These are phyloP conservation scores for Centropristis striata DNA, from an alignment of 2,113 vertebrate species.

Conservation along the genomic window DNA sequence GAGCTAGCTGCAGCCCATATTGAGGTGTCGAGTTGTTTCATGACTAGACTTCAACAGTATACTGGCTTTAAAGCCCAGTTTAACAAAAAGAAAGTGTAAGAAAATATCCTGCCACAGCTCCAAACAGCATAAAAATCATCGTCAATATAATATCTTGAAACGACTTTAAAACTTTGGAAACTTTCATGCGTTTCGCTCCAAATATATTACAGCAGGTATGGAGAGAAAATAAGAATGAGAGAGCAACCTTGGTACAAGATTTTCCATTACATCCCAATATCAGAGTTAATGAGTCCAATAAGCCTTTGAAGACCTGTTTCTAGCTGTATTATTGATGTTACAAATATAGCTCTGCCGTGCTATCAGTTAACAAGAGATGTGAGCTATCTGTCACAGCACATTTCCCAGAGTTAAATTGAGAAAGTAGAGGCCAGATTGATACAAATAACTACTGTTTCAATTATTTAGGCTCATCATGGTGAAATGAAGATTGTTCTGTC, in stretches of 20 bases:
- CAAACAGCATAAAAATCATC: conserved; percentile 3
- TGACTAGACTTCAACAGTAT: conserved; percentile 12
- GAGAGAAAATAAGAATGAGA: conserved; percentile 27
- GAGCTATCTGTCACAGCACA: conserved; percentile 66
- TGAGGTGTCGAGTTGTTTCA: background rate
- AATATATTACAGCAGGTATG: conserved; percentile 17
- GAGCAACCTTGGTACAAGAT: conserved; percentile 30
- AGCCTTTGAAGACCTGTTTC: conserved; percentile 63
- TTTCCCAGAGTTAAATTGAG: conserved; percentile 59
- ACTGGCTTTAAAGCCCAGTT: background rate
- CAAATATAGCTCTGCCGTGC: conserved; percentile 56
- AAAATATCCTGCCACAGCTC: background rate
- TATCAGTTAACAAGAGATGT: conserved; percentile 69
- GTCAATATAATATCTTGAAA: background rate
- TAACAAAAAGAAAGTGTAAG: background rate
- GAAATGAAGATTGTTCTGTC: conserved; percentile 65
- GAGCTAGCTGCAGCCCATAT: background rate
- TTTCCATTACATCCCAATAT: conserved; percentile 60
- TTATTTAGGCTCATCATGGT: conserved; percentile 72
- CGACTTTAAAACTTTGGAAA: conserved; percentile 2
- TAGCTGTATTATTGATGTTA: conserved; percentile 66
- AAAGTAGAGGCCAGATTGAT: conserved; percentile 65
- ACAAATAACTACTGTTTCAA: conserved; percentile 73
- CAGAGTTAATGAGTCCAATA: conserved; percentile 71
- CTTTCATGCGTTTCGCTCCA: background rate